Percentiles rank a stretch among this genome's conserved stretches.
These are phyloP conservation scores for Lamellibrachia columna DNA, from an alignment of 2,888 invertebrate species.

Conservation along the genomic window DNA sequence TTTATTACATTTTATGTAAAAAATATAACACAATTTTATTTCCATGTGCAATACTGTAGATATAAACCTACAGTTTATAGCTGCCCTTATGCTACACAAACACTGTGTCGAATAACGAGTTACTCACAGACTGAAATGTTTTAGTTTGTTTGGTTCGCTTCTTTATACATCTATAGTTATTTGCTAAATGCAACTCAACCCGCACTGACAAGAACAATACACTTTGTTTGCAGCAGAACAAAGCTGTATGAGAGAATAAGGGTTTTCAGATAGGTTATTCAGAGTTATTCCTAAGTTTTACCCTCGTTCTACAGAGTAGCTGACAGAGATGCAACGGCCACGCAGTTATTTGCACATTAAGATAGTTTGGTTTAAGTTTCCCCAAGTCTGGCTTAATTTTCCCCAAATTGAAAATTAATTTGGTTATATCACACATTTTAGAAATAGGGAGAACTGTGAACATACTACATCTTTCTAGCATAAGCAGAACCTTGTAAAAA, in stretches of 20 bases:
- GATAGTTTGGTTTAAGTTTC: too few relatives aligned
- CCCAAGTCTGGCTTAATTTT: too few relatives aligned
- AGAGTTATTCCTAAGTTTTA: background rate
- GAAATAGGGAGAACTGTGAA: background rate
- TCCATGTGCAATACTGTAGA: background rate
- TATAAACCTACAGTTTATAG: background rate
- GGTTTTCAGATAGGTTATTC: background rate
- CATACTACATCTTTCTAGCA: background rate
- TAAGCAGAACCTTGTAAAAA: background rate
- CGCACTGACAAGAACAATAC: background rate
- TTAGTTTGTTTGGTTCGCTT: background rate
- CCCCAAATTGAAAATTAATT: too few relatives aligned
- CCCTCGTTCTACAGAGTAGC: too few relatives aligned
- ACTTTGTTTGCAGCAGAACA: background rate
- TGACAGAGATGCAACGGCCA: too few relatives aligned
- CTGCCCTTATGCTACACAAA: background rate
- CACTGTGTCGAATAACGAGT: background rate
- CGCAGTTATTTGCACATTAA: too few relatives aligned
- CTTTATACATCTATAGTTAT: background rate
- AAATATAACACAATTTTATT: background rate
- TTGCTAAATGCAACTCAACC: background rate
- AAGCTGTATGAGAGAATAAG: background rate
- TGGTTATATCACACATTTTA: background rate
- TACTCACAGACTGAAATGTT: background rate
- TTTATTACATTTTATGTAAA: background rate